Base-by-base conservation (phyloP, 2,113 vertebrate genomes). In the Regulus satrapa region DNA sequence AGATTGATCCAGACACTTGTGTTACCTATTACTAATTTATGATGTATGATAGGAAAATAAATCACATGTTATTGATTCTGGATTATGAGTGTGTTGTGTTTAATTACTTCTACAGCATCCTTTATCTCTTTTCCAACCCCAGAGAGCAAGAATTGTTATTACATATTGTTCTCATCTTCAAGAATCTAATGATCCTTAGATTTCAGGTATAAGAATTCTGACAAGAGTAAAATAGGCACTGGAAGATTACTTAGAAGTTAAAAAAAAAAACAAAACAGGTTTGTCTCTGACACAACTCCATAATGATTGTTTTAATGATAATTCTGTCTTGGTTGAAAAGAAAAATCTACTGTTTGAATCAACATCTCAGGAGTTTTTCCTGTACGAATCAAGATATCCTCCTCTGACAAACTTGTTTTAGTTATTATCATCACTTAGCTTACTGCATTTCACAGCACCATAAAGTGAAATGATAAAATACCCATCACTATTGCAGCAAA, bases 11-110 rank as follows among this genome's bases (percentile, higher is more conserved):
- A 55, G 8, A 10, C n/a, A 71, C 16, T 92, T 15, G 14, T 51
- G 32, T 82, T 78, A 71, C n/a, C 11, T 88, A 67, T 92, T 88
- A 82, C 23, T 85, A 90, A 88, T 95, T 92, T 90, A 80, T 95
- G 66, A 49, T 61, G 32, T 58, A 52, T 62, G 48, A 87, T 87
- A 74, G 87, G n/a, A 94, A 92, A 93, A 78, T 93, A 90, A 94
- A 89, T 94, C 61, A 89, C 19, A 59, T 25, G 8, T 21, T 94
- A 95, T 92, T 83, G 85, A 95, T 96, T 94, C 36, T 78, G 48
- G 51, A 72, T 87, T 86, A 82, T 66, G 83, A 92, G 41, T 73
- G 80, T 29, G 32, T 66, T 91, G 46, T 80, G 61, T 94, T 93
- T 94, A 88, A 95, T 94, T 89, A 93, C 38, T 85, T 92, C 34